Conservation (phyloP, 1,140 invertebrate genomes). For the Pseudoatta argentina region DNA sequence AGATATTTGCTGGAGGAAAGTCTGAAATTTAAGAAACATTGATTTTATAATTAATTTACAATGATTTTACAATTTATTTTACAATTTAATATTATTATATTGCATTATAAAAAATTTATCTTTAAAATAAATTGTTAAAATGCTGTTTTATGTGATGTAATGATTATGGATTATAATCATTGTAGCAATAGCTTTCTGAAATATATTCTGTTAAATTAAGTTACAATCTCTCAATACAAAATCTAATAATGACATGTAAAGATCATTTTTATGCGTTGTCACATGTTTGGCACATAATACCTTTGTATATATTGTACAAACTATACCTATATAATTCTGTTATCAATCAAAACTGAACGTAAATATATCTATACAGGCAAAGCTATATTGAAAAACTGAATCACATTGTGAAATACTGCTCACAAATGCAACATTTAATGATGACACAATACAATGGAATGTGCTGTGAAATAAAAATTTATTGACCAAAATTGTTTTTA, state of each 20-base stretch:
- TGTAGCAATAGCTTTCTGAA: background rate
- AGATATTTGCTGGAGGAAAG: conserved; percentile 45
- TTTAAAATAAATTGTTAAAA: conserved; percentile 22
- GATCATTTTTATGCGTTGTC: conserved; percentile 70
- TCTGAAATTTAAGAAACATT: conserved; percentile 29
- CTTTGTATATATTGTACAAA: conserved; percentile 82
- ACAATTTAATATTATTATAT: background rate
- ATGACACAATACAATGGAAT: conserved; percentile 72
- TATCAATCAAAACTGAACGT: conserved; percentile 73
- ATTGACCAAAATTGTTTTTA: conserved; percentile 66
- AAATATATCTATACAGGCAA: conserved; percentile 69
- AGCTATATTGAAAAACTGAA: conserved; percentile 61
- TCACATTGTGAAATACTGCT: conserved; percentile 44
- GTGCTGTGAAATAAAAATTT: conserved; percentile 78
- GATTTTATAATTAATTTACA: background rate
- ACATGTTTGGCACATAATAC: conserved; percentile 72
- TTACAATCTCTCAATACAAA: background rate
- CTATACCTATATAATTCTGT: conserved; percentile 74
- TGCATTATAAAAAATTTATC: background rate
- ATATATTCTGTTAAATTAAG: conserved; percentile 29
- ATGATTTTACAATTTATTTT: no score
- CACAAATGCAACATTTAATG: conserved; percentile 71
- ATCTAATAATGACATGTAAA: conserved; percentile 28
- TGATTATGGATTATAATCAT: background rate
- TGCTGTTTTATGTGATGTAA: conserved; percentile 2